Evolutionary conservation across 2,888 invertebrate species (phyloP), one percentile per base, ranked within the genome.

Genomic region (Sinotaia quadrata): DNA sequence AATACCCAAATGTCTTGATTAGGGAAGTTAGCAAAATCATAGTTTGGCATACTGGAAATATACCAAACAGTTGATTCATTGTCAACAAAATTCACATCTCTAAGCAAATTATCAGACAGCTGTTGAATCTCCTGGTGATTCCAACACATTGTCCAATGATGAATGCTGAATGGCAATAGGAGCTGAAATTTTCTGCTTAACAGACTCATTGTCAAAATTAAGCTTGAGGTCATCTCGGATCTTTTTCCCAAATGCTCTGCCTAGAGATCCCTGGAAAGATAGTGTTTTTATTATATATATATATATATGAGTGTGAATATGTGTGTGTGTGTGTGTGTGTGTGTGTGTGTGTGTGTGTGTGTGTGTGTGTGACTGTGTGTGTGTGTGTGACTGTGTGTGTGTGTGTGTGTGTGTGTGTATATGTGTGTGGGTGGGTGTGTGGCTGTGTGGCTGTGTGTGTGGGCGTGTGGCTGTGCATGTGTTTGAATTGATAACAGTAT

Each of bases 221-320:
- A 76, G 72, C 37, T 76, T 73, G 65, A 85, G 66, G 58, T 84
- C 84, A 24, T 81, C 80, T 69, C 82, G 80, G 12, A 81, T 79
- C 74, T 84, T 85, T 71, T 80, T 81, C 5, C 86, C 84, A 75
- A 86, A 82, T 47, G 86, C 86, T 56, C 84, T 74, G 24, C 86
- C 84, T 24, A 86, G 71, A 34, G 86, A 86, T 56, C 85, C 85
- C 84, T 85, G 76, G 58, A 77, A 76, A 59, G 44, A 63, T 36
- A 52, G 61, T 21, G 52, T n/a, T 34, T 4, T 3, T 7, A 15
- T 33, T 18, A 44, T 41, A 41, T 8, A 36, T 3, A 27, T 59
- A 37, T 59, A 59, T 29, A 37, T 27, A 15, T 41, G 41, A 10
- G 18, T 41, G 41, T 41, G 41, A 10, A 41, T 15, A 41, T 12